Evolutionary conservation across 2,888 invertebrate genomes (phyloP).

Genomic region (Liodrosophila aerea): DNA sequence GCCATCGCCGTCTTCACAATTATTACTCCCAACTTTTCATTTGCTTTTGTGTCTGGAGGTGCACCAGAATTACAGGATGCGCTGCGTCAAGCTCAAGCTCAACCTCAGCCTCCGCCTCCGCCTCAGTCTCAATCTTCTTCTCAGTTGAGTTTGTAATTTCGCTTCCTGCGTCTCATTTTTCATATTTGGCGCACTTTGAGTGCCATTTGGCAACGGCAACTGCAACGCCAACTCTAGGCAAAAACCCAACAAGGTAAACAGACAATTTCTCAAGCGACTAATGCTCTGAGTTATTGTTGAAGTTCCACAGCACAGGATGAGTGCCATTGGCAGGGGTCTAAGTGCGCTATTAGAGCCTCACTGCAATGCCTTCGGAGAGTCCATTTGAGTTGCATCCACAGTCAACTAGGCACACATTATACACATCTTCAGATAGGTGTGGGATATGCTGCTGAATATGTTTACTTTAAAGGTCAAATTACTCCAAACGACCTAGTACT

Average conservation of each 20-base stretch:
- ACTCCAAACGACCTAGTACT: too few relatives aligned
- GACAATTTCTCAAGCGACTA: constrained; percentile 78
- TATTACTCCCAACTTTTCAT: constrained; percentile 73
- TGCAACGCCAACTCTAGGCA: constrained; percentile 21
- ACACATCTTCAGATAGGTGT: not conserved
- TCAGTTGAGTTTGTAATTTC: constrained; percentile 61
- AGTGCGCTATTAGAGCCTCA: constrained; percentile 46
- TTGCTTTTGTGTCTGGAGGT: constrained; percentile 68
- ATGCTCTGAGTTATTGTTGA: constrained; percentile 73
- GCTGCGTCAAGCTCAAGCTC: too few relatives aligned
- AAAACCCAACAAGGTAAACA: constrained; percentile 73
- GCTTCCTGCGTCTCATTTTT: constrained; percentile 73
- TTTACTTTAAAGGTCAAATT: too few relatives aligned
- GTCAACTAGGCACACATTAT: not conserved
- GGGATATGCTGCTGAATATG: too few relatives aligned
- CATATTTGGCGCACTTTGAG: constrained; percentile 69
- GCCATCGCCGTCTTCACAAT: constrained; percentile 55
- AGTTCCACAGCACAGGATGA: constrained; percentile 19
- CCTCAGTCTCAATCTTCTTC: constrained; percentile 15
- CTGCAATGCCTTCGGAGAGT: constrained; percentile 14
- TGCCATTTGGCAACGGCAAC: constrained; percentile 71
- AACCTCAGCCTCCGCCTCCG: constrained; percentile 16
- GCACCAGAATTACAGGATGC: constrained; percentile 64
- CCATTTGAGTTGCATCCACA: constrained; percentile 9
- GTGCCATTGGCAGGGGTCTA: constrained; percentile 21